Evolutionary conservation across 2,888 invertebrate genomes (phyloP), one percentile per base, ranked within the genome.

Genomic region (Xestoiulus laeticollis): DNA sequence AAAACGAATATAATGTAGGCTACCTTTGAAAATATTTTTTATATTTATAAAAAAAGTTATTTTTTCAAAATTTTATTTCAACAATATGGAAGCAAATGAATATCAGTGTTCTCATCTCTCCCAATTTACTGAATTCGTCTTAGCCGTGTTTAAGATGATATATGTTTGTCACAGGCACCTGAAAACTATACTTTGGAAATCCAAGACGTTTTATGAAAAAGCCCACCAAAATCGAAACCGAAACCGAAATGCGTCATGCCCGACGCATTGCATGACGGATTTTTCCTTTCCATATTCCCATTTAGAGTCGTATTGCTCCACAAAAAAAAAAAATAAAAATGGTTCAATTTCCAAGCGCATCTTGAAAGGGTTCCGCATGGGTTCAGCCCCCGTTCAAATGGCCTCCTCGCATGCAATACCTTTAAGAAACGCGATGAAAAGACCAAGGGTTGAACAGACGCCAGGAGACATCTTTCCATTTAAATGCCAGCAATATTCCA

Each of bases 401-500:
- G 53, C n/a, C 53, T 59, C n/a, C 53, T n/a, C n/a, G 53, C 53
- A 19, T 59, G 19, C n/a, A 68, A 26, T 26, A 68, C 68, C 26
- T 68, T 26, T 26, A 68, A 68, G 68, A 68, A 68, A 68, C 1
- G 68, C 26, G 68, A 22, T 68, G 68, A 68, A 68, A 68, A 68
- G 68, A 68, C 68, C 68, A 68, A 14, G 68, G 22, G n/a, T 26
- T 68, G 26, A 26, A 26, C 68, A 10, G 68, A 68, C 68, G 68
- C 68, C 68, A 68, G 68, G 68, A 26, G 68, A 68, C 26, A 26
- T 26, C 68, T n/a, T 26, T 68, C 68, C 68, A 68, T 68, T 26
- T 68, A 68, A 68, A 68, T 68, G 59, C 59, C 22, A 59, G 22
- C 59, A 59, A 59, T 59, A 59, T 59, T 59, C 59, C n/a, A n/a